These are phyloP conservation scores for Charadrius vociferus DNA, from an alignment of 2,113 vertebrate species.

Conservation along the genomic window DNA sequence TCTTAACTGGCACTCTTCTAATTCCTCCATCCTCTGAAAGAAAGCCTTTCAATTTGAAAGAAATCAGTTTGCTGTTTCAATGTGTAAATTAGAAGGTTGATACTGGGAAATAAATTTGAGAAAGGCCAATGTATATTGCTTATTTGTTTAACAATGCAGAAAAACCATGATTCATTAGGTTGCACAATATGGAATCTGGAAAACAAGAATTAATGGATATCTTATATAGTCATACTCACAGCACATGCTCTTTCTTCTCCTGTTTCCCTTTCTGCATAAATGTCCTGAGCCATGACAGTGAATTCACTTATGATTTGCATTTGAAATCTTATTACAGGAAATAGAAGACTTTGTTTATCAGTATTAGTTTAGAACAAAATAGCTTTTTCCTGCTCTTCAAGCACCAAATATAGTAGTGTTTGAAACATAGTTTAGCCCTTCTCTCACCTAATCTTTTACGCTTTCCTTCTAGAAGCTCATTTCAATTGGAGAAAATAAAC, in stretches of 20 bases:
- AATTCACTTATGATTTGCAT: not conserved
- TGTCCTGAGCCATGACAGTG: not conserved
- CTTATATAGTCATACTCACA: not conserved
- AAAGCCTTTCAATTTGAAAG: not conserved
- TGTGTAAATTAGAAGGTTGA: not conserved
- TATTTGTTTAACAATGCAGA: not conserved
- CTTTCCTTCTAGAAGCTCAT: not conserved
- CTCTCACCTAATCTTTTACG: not conserved
- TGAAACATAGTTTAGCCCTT: not conserved
- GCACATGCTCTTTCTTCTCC: not conserved
- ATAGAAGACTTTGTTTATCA: not conserved
- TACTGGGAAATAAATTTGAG: not conserved
- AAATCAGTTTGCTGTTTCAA: not conserved
- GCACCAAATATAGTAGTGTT: not conserved
- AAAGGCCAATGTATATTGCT: not conserved
- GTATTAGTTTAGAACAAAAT: not conserved
- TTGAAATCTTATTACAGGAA: not conserved
- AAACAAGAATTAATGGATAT: not conserved
- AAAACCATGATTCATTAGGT: not conserved
- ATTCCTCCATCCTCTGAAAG: not conserved
- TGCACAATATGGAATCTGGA: not conserved
- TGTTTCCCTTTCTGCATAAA: not conserved
- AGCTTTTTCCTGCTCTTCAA: not conserved
- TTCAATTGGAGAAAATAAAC: not conserved
- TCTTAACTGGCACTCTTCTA: not conserved